phyloP scores from a whole-genome alignment of 2,113 vertebrate genomes.

The Poicephalus meyeri region DNA sequence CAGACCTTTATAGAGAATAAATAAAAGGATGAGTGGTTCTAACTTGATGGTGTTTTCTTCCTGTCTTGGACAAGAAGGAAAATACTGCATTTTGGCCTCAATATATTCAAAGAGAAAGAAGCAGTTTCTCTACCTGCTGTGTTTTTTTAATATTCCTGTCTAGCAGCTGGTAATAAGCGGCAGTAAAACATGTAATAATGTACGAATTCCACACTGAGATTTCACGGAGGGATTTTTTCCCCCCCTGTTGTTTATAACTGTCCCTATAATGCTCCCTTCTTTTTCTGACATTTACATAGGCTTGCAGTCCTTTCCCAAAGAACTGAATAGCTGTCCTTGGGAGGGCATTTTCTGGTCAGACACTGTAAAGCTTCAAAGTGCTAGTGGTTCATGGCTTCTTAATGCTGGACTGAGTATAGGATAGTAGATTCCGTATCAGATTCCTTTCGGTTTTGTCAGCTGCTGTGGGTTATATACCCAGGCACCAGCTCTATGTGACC shows the following conservation, averaged over 20 bases:
- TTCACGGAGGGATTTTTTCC: not conserved
- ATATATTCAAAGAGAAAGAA: not conserved
- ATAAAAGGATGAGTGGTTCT: not conserved
- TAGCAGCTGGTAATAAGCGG: not conserved
- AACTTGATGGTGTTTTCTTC: not conserved
- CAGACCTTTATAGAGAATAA: slow-evolving; percentile 4
- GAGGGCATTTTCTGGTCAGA: not conserved
- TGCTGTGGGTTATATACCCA: not conserved
- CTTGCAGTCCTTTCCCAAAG: not conserved
- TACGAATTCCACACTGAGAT: not conserved
- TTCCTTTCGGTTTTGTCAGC: not conserved
- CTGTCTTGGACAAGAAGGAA: not conserved
- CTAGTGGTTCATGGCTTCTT: not conserved
- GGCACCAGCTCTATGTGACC: not conserved
- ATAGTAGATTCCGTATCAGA: not conserved
- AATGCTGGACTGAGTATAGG: not conserved
- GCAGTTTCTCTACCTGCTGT: not conserved
- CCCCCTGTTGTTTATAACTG: not conserved
- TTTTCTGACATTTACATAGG: not conserved
- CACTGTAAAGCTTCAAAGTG: not conserved
- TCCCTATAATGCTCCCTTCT: not conserved
- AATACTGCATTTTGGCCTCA: not conserved
- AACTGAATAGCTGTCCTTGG: not conserved
- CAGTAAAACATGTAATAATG: not conserved
- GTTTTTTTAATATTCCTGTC: not conserved